Evolutionary conservation across 2,888 invertebrate genomes (phyloP).

Genomic region (Drosophila nr. perissopoda): DNA sequence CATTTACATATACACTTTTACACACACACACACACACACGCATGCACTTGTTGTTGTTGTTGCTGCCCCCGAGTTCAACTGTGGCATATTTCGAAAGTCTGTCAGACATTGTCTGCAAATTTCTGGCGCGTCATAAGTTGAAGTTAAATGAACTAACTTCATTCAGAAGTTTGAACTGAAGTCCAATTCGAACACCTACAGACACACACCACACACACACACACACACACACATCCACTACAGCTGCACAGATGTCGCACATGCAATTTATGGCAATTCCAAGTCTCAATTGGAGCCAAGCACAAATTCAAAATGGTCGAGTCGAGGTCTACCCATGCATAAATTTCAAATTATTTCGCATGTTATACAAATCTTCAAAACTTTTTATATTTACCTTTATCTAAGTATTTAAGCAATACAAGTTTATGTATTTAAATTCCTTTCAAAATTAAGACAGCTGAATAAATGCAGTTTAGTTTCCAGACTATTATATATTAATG

Average conservation of each 20-base stretch:
- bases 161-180: conserved; percentile 57
- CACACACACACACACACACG: conserved; percentile 31
- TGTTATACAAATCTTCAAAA: not conserved
- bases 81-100: conserved; percentile 67
- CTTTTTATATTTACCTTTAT: not conserved
- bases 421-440: not conserved
- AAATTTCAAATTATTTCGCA: conserved; percentile 23
- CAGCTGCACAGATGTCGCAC: conserved; percentile 72
- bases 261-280: conserved; percentile 79
- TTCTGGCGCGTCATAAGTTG: conserved; percentile 76
- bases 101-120: conserved; percentile 75
- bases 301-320: conserved; percentile 61
- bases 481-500: not conserved
- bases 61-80: conserved; percentile 56
- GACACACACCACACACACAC: conserved; percentile 12
- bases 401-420: not conserved
- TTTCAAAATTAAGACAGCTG: not conserved
- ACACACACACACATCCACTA: conserved; percentile 17
- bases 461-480: not conserved
- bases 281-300: conserved; percentile 73
- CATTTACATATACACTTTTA: conserved; percentile 39
- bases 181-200: conserved; percentile 58
- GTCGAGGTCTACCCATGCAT: conserved; percentile 25
- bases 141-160: conserved; percentile 79
- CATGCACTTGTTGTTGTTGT: conserved; percentile 26